Conservation (phyloP, 2,888 invertebrate genomes). For the Megaustenia siamemsis region DNA sequence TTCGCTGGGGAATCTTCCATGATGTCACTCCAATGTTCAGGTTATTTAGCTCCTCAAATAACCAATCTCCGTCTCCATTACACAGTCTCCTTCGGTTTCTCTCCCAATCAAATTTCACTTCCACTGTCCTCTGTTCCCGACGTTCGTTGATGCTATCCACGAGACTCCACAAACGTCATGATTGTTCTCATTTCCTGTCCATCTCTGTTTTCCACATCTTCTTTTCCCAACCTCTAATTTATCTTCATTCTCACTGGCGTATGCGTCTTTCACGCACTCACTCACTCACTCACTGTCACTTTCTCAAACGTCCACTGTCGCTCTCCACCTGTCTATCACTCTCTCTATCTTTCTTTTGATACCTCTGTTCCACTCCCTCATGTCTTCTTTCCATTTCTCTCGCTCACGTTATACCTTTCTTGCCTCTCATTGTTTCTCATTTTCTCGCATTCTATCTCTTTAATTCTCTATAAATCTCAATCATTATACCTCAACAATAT, state of each 20-base stretch:
- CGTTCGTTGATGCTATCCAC: background rate
- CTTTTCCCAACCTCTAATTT: background rate
- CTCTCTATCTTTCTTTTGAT: background rate
- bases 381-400: background rate
- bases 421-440: background rate
- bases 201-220: background rate
- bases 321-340: background rate
- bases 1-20: too few species aligned
- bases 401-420: background rate
- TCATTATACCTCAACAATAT: too few species aligned
- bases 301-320: too few species aligned
- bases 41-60: background rate
- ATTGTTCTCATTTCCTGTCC: background rate
- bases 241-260: background rate
- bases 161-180: background rate
- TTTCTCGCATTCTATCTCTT: too few species aligned
- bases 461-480: too few species aligned
- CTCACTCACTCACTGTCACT: too few species aligned
- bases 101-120: background rate
- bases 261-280: too few species aligned
- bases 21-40: too few species aligned
- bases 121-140: background rate
- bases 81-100: background rate
- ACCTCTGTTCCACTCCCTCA: background rate
- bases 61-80: background rate